Base-by-base conservation (phyloP, 1,140 invertebrate genomes). In the Oscheius sp. region DNA sequence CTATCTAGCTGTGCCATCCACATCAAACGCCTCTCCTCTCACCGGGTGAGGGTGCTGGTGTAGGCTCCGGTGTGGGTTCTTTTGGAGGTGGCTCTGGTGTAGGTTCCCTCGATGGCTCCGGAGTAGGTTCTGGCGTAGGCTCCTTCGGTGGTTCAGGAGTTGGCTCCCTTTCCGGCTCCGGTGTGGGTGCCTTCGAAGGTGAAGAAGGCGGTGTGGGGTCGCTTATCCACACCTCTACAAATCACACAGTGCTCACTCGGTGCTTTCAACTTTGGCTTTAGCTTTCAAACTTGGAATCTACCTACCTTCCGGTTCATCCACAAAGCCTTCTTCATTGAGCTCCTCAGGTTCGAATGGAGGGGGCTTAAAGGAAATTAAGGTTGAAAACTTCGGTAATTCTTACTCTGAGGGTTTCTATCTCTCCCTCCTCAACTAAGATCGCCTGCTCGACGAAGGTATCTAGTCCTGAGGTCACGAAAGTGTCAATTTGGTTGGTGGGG, bases 271-370 rank as follows among this genome's bases (percentile, higher is more conserved):
- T 1, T n/a, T 15, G 23, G 28, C 55, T 59, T 23, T 20, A 31
- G 10, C n/a, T 2, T 62, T 20, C n/a, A 62, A 62, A 36, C 28
- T 62, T 62, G n/a, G 18, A 31, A 3, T 61, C 28, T 46, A 18
- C 36, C 32, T 29, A 65, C 59, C 68, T 35, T 32, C 31, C 4
- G 52, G 46, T 26, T 73, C 74, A 34, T 74, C 73, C 7, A 84
- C 75, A 49, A 49, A 73, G 20, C 58, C 67, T 2, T 75, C 76
- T 31, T 83, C 68, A 46, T 76, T 68, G 2, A 80, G 63, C 64
- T 84, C 80, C 7, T 76, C 71, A 1, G 81, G 73, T 3, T 84
- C 82, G 18, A 82, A 79, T 10, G 81, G 80, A 55, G 83, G 71
- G 63, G 82, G 62, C 49, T 55, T 18, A 36, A 71, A 38, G n/a